A percentile compares a stretch with the other conserved stretches of the same genome.
phyloP scores from a whole-genome alignment of 2,888 invertebrate species.

The Papilio demoleus region DNA sequence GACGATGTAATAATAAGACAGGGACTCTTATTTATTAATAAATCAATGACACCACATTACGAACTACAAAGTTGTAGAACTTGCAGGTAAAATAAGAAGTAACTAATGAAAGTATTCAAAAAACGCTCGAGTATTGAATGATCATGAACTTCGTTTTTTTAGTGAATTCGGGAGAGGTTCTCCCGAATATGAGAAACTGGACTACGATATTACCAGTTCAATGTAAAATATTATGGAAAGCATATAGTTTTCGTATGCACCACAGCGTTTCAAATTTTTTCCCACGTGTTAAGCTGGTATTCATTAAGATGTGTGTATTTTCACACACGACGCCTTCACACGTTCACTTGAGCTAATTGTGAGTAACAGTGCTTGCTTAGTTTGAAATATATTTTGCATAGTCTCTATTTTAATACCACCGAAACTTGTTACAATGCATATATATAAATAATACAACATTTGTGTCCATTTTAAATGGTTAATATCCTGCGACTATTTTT shows the following conservation, averaged over 20 bases:
- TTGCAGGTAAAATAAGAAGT: no score
- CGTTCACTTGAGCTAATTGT: conserved; percentile 31
- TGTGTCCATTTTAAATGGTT: no score
- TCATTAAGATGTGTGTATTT: conserved; percentile 22
- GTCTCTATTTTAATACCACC: not conserved
- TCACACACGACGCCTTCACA: conserved; percentile 34
- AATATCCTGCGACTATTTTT: conserved; percentile 10
- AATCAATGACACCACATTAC: no score
- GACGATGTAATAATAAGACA: no score
- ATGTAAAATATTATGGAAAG: not conserved
- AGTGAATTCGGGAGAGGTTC: no score
- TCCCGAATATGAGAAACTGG: no score
- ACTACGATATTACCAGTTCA: no score
- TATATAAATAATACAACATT: not conserved
- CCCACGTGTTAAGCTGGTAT: conserved; percentile 19
- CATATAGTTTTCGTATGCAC: conserved; percentile 6
- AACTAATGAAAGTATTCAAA: no score
- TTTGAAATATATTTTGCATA: not conserved
- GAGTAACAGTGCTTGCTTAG: conserved; percentile 21
- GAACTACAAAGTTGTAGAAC: no score
- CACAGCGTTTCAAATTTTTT: conserved; percentile 14
- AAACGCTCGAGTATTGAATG: no score
- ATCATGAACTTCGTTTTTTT: no score
- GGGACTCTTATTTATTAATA: no score
- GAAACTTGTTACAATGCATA: conserved; percentile 39